Base-by-base conservation (phyloP, 2,797 vertebrate genomes). In the Philypnodon macrostomus region DNA sequence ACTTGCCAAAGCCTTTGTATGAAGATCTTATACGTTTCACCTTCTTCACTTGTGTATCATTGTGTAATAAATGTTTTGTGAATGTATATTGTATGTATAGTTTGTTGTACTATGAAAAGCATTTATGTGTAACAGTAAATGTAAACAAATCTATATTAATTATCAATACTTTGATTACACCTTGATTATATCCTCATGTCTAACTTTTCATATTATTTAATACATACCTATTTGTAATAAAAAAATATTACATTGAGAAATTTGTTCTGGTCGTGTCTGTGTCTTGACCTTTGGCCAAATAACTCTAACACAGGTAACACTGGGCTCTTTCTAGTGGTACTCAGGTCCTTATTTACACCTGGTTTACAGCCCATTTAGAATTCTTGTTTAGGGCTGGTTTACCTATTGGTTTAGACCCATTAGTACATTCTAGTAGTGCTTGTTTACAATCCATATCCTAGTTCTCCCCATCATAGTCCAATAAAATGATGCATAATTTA, bases 1-100 rank as follows among this genome's bases (percentile, higher is more conserved):
- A 83, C 79, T 89, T 87, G 88, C 90, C 90, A 91, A 92, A 92
- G 89, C 74, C 77, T 90, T 90, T 90, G 74, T 89, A 84, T 83
- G 59, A 87, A 79, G 72, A 86, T 87, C 75, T 82, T 80, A 73
- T 45, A 75, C 59, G 77, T 85, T 81, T 86, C 63, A 70, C 48
- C 63, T 34, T 68, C 53, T 56, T 62, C 49, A 55, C 60, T 33
- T 80, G 58, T 46, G 68, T 37, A 58, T 67, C 59, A 67, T 73
- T 71, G 75, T 87, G 60, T 75, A 72, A 56, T n/a, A n/a, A n/a
- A n/a, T n/a, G n/a, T n/a, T n/a, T n/a, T n/a, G n/a, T 63, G 52
- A 65, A 46, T 72, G 45, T 85, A 46, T 84, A 53, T 74, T 80
- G 84, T 86, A 86, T 83, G 70, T 87, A 80, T 77, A 53, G 73